phyloP scores from a whole-genome alignment of 1,140 invertebrate genomes.

The Sitobion miscanthi region DNA sequence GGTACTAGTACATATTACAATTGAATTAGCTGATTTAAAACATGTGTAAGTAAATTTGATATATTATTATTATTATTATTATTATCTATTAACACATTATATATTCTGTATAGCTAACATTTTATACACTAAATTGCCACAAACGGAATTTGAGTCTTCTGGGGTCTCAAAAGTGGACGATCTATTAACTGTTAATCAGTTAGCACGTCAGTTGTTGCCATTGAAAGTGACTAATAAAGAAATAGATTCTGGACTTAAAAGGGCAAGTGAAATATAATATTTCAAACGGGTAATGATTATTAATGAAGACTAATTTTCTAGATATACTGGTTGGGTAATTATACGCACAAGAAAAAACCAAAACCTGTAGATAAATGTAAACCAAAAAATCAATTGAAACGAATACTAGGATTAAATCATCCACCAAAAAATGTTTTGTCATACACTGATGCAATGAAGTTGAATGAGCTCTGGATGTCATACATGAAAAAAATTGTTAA shows the following conservation, averaged over 20 bases:
- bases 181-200: slow-evolving; percentile 29
- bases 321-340: slow-evolving; percentile 42
- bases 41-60: slow-evolving; percentile 38
- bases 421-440: slow-evolving; percentile 50
- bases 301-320: not conserved
- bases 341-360: slow-evolving; percentile 25
- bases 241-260: slow-evolving; percentile 37
- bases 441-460: slow-evolving; percentile 29
- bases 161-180: not conserved
- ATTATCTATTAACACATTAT: not conserved
- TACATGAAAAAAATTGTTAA: slow-evolving; percentile 43
- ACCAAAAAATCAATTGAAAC: slow-evolving; percentile 44
- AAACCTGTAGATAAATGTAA: not conserved
- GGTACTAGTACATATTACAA: too few species aligned
- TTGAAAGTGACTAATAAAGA: slow-evolving; percentile 34
- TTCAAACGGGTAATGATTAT: not conserved
- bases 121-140: not conserved
- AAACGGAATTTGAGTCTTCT: slow-evolving; percentile 15
- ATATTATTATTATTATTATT: not conserved
- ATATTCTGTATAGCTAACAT: slow-evolving; percentile 11
- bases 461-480: slow-evolving; percentile 41
- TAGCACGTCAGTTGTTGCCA: slow-evolving; percentile 21
- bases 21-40: not conserved
- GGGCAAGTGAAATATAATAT: not conserved
- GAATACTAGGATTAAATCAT: slow-evolving; percentile 25